Evolutionary conservation across 2,888 invertebrate genomes (phyloP), one percentile per base, ranked within the genome.

Genomic region (Tiliacea citrago): DNA sequence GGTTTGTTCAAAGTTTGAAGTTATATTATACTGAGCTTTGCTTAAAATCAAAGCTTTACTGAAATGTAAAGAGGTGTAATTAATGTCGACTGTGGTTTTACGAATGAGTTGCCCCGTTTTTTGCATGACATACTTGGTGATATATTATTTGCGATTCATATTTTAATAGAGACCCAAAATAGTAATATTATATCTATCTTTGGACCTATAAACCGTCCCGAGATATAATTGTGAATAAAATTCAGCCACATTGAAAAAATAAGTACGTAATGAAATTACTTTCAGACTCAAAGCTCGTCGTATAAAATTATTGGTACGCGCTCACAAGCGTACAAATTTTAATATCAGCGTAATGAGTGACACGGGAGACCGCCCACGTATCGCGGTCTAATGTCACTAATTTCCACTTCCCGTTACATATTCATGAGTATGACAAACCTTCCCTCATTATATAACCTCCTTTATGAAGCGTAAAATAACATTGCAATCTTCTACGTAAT

Each of bases 341-440:
- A 81, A 81, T 81, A 83, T 83, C 62, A 61, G 60, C 57, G 35
- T 73, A 82, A 75, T 73, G 66, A 84, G 75, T 77, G 51, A 81
- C 62, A 62, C 47, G 66, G 24, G 53, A 65, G 51, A 63, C 61
- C 71, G 62, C 68, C 70, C 65, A 68, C 79, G 79, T 70, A 45
- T 74, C 68, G 53, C 60, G 62, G 61, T 71, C 62, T 76, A 71
- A 80, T 75, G 66, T 68, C 65, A 67, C 66, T 67, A 74, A 83
- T 77, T 77, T 73, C 53, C 61, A 70, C 62, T 73, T 73, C 7
- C n/a, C 51, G 16, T 68, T 49, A 76, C 61, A 62, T 69, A 69
- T 68, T 75, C 69, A 72, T 65, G 62, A 77, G 24, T 45, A 62
- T 60, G 16, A 21, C 45, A 58, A 66, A 80, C 57, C 70, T 53